Percentiles rank a stretch among this genome's conserved stretches.
These are phyloP conservation scores for Lethocerus indicus DNA, from an alignment of 1,140 invertebrate species.

Conservation along the genomic window DNA sequence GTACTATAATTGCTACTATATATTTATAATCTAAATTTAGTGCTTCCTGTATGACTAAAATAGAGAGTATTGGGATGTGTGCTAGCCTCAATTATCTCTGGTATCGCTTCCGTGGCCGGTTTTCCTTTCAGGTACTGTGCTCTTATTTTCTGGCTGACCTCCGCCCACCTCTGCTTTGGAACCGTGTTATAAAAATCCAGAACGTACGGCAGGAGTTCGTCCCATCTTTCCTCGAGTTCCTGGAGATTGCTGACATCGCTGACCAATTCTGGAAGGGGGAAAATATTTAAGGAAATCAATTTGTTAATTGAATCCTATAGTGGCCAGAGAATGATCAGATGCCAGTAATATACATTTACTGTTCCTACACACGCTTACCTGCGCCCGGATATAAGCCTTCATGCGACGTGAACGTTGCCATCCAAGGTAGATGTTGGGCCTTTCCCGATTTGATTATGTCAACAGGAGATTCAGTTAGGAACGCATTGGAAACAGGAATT, in stretches of 20 bases:
- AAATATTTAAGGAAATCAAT: not conserved
- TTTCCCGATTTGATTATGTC: constrained; percentile 29
- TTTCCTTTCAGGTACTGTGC: constrained; percentile 12
- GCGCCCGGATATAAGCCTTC: constrained; percentile 28
- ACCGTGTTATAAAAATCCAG: constrained; percentile 17
- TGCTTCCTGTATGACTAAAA: too few relatives aligned
- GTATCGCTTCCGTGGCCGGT: constrained; percentile 1
- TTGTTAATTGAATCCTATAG: not conserved
- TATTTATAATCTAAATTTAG: too few relatives aligned
- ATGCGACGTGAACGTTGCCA: constrained; percentile 21
- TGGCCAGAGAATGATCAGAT: not conserved
- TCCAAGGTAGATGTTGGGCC: constrained; percentile 24
- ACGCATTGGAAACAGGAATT: constrained; percentile 27
- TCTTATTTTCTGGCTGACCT: constrained; percentile 10
- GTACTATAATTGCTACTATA: too few relatives aligned
- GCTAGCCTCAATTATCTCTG: constrained; percentile 15
- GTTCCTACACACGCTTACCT: too few relatives aligned
- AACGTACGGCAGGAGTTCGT: constrained; percentile 15
- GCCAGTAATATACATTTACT: too few relatives aligned
- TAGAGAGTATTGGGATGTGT: not conserved
- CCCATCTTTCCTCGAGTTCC: constrained; percentile 14
- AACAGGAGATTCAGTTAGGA: constrained; percentile 35
- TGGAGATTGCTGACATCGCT: constrained; percentile 4
- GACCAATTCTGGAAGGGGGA: constrained; percentile 13
- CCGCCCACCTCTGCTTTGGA: not conserved